A percentile compares a stretch with the other conserved stretches of the same genome.
These are phyloP conservation scores for Bradypodion pumilum DNA, from an alignment of 2,797 vertebrate genomes.

Conservation along the genomic window DNA sequence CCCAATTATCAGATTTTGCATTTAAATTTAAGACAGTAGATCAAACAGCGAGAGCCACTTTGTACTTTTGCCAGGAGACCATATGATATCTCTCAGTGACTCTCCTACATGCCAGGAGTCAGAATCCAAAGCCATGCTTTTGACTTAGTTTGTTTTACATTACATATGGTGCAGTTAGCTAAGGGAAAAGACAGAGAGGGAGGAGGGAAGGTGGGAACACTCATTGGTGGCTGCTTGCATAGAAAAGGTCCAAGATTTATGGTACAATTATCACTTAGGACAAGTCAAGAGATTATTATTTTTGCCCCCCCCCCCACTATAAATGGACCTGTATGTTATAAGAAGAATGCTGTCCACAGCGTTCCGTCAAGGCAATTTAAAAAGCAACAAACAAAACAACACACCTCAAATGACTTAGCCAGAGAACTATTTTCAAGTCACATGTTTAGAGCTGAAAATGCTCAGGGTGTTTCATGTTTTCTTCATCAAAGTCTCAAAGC, in stretches of 20 bases:
- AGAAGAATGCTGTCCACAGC: conserved; percentile 58
- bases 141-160: conserved; percentile 69
- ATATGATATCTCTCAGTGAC: conserved; percentile 83
- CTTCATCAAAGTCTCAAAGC: not conserved
- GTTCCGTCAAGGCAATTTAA: conserved; percentile 44
- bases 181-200: conserved; percentile 41
- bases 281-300: too few species aligned
- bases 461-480: not conserved
- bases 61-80: conserved; percentile 84
- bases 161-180: conserved; percentile 73
- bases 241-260: conserved; percentile 67
- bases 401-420: too few species aligned
- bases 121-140: conserved; percentile 69
- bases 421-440: conserved; percentile 32
- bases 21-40: conserved; percentile 84
- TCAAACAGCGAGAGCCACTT: conserved; percentile 81
- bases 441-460: conserved; percentile 36
- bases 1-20: conserved; percentile 85
- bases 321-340: conserved; percentile 64
- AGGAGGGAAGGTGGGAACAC: conserved; percentile 39
- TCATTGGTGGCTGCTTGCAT: conserved; percentile 61
- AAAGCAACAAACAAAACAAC: conserved; percentile 36
- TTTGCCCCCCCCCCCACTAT: too few species aligned
- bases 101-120: conserved; percentile 77
- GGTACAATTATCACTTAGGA: conserved; percentile 68